Evolutionary conservation across 2,797 vertebrate genomes (phyloP).

Genomic region (Ispidina lecontei): DNA sequence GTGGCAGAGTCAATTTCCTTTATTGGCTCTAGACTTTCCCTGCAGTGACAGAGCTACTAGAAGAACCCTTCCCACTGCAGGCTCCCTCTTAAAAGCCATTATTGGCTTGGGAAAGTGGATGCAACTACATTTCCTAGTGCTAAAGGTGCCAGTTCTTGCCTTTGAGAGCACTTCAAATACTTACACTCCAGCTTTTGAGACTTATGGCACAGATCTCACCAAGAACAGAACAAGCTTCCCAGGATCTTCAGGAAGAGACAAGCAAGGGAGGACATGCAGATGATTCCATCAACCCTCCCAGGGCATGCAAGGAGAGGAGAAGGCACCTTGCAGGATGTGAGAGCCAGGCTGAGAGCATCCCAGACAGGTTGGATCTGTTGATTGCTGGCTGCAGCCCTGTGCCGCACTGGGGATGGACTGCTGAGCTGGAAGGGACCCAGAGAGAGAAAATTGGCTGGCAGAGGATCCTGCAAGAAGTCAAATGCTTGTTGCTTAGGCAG

Average conservation of each 20-base stretch:
- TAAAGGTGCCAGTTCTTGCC: not conserved
- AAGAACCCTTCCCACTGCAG: not conserved
- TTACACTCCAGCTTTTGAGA: not conserved
- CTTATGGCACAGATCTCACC: accelerated
- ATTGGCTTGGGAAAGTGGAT: not conserved
- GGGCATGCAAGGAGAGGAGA: not conserved
- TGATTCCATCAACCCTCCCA: not conserved
- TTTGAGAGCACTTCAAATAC: not conserved
- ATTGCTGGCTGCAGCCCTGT: not conserved
- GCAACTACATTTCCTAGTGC: not conserved
- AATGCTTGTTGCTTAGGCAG: not conserved
- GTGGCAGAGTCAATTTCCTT: not conserved
- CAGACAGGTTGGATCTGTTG: not conserved
- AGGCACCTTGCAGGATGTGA: not conserved
- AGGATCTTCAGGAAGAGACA: not conserved
- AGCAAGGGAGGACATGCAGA: not conserved
- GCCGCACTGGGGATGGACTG: not conserved
- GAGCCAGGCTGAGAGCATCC: not conserved
- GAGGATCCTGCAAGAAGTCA: not conserved
- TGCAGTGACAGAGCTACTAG: not conserved
- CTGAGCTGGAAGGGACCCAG: not conserved
- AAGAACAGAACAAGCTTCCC: not conserved
- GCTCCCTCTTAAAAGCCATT: not conserved
- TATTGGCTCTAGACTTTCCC: not conserved
- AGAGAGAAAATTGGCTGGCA: conserved; percentile 17